Base-by-base conservation (phyloP, 2,113 vertebrate species). In the Euleptes europaea region DNA sequence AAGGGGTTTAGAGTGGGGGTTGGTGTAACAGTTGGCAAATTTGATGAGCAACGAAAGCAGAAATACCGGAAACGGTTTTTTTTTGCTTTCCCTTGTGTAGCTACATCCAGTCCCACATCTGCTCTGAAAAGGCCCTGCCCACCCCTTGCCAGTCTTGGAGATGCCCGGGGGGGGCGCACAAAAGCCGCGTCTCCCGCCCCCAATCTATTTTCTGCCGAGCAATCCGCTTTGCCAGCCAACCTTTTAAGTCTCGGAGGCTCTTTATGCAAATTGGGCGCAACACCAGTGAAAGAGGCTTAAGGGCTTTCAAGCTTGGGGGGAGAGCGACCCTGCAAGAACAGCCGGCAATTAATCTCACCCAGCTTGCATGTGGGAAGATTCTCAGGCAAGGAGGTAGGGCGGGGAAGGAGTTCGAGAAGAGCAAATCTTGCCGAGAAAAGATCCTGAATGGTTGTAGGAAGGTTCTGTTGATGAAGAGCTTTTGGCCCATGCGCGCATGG, bases 251-350 rank as follows among this genome's bases (percentile, higher is more conserved):
- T 21, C 5, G 7, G 47, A 19, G 21, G 72, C 60, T 6, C 10
- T 12, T 77, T 67, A 17, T 17, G 49, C 0, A 0, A 70, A 13
- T 3, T 42, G 70, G 54, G n/a, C 15, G 11, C 31, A 35, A 9
- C 84, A 0, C 2, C 12, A 71, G 73, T 35, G 47, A 73, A 63
- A 42, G 42, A 51, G 47, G 38, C 44, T 3, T 23, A 1, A 0
- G 49, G 42, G 31, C 47, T 54, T 82, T 75, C 12, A 1, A 35
- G 17, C 10, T 17, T 35, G 7, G 49, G 81, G 11, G 15, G 65
- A 21, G 5, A 0, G 67, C 13, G 21, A 60, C 70, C 33, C 33
- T 51, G 1, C 38, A 0, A 47, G 71, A 65, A 80, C 66, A 80
- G 78, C 13, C 10, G 4, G 40, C 5, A 19, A 63, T 80, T 67